Conservation (phyloP, 2,888 invertebrate genomes). For the Bedellia somnulentella region DNA sequence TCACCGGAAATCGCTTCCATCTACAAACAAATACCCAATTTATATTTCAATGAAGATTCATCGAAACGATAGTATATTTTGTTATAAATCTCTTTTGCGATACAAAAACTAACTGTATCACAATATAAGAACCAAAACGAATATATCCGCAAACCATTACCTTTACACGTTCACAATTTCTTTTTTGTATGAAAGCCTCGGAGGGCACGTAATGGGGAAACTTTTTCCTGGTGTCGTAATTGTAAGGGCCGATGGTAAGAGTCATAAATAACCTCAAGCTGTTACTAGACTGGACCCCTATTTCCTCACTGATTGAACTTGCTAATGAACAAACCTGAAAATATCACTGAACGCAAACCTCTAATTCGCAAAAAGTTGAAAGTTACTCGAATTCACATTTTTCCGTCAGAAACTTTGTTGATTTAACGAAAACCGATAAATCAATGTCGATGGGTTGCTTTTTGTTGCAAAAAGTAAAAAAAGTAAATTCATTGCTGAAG, state of each 20-base stretch:
- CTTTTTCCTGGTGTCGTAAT: slow-evolving; percentile 52
- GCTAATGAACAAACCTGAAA: slow-evolving; percentile 58
- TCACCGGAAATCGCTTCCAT: too few relatives aligned
- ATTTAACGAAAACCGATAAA: slow-evolving; percentile 1
- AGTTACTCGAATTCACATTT: slow-evolving; percentile 17
- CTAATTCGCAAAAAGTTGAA: too few relatives aligned
- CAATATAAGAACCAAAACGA: too few relatives aligned
- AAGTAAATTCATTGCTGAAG: slow-evolving; percentile 23
- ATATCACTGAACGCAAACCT: slow-evolving; percentile 44
- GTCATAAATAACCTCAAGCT: slow-evolving; percentile 54
- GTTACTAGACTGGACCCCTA: slow-evolving; percentile 16
- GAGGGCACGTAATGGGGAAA: slow-evolving; percentile 49
- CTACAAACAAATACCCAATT: too few relatives aligned
- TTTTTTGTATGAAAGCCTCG: slow-evolving; percentile 48
- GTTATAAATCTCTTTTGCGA: too few relatives aligned
- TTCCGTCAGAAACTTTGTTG: neutral
- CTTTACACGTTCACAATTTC: slow-evolving; percentile 38
- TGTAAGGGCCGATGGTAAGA: slow-evolving; percentile 52
- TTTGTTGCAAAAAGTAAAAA: slow-evolving; percentile 19
- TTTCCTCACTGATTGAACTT: slow-evolving; percentile 50
- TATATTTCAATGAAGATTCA: too few relatives aligned
- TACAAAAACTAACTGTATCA: too few relatives aligned
- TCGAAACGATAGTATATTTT: too few relatives aligned
- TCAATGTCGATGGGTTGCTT: slow-evolving; percentile 1
- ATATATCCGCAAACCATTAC: slow-evolving; percentile 44